phyloP scores from a whole-genome alignment of 2,888 invertebrate species.

The Microchrysa polita region DNA sequence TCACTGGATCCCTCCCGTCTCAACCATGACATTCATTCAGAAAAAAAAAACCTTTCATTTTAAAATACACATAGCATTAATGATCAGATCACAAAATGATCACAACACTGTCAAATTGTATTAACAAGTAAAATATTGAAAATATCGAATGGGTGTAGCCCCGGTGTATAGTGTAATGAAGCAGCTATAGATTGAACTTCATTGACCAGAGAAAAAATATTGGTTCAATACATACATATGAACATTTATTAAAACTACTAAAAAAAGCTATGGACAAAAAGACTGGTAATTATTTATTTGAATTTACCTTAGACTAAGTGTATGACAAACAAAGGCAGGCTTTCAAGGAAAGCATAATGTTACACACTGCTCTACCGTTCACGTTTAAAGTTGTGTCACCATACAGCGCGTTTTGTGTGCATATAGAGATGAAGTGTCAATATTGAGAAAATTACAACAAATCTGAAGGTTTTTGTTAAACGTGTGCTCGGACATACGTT shows the following conservation, averaged over 20 bases:
- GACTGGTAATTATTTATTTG: slow-evolving; percentile 51
- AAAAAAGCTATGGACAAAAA: slow-evolving; percentile 13
- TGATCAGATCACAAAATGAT: slow-evolving; percentile 34
- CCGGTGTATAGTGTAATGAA: background rate
- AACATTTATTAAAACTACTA: background rate
- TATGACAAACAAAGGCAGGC: slow-evolving; percentile 52
- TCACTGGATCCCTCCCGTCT: background rate
- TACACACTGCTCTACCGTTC: slow-evolving; percentile 40
- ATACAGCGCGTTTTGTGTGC: too few species aligned
- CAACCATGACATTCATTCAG: background rate
- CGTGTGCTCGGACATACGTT: background rate
- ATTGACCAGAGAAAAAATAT: slow-evolving; percentile 22
- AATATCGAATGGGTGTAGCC: background rate
- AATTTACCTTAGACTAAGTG: slow-evolving; percentile 53
- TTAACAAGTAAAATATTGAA: background rate
- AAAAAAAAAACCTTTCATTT: slow-evolving; percentile 30
- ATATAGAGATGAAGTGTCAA: slow-evolving; percentile 25
- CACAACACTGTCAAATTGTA: slow-evolving; percentile 17
- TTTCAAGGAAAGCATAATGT: slow-evolving; percentile 47
- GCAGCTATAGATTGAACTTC: too few species aligned
- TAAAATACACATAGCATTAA: slow-evolving; percentile 29
- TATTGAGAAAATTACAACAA: background rate
- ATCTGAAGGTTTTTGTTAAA: slow-evolving; percentile 28
- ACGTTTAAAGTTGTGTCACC: slow-evolving; percentile 34
- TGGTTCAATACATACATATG: background rate